Conservation (phyloP, 2,888 invertebrate species). For the Cataglyphis altisquamis region DNA sequence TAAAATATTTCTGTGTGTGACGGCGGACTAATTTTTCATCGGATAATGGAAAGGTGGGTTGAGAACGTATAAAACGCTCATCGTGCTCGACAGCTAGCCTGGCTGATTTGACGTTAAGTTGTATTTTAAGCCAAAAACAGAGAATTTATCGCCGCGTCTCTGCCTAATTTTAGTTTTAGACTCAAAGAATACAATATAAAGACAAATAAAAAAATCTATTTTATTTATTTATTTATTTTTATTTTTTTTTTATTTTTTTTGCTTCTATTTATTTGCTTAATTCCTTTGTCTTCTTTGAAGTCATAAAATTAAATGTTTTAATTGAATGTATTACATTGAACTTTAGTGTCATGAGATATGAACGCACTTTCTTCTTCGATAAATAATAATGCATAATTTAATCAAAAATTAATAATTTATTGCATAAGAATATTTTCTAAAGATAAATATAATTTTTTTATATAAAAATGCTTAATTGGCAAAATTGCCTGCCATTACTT, state of each 20-base stretch:
- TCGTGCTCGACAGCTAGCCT: conserved; percentile 9
- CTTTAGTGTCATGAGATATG: not conserved
- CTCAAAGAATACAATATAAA: not conserved
- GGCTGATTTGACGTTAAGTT: conserved; percentile 45
- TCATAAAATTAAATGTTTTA: not conserved
- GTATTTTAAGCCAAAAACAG: conserved; percentile 37
- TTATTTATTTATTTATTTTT: not conserved
- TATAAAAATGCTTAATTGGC: not conserved
- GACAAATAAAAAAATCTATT: not conserved
- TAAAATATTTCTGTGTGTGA: conserved; percentile 44
- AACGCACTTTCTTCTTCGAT: not conserved
- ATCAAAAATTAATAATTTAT: not conserved
- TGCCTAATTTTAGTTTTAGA: conserved; percentile 17
- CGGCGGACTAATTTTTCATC: conserved; percentile 46
- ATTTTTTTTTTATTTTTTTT: not conserved
- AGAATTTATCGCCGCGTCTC: conserved; percentile 15
- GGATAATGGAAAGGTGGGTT: conserved; percentile 50
- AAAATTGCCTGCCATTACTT: conserved; percentile 21
- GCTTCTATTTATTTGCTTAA: not conserved
- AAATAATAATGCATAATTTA: conserved; percentile 7
- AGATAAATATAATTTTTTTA: not conserved
- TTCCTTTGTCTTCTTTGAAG: not conserved
- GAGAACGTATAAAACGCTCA: conserved; percentile 32
- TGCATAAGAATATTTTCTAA: not conserved
- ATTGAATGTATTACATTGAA: not conserved